These are phyloP conservation scores for Lagopus muta DNA, from an alignment of 2,113 vertebrate species.

Conservation along the genomic window DNA sequence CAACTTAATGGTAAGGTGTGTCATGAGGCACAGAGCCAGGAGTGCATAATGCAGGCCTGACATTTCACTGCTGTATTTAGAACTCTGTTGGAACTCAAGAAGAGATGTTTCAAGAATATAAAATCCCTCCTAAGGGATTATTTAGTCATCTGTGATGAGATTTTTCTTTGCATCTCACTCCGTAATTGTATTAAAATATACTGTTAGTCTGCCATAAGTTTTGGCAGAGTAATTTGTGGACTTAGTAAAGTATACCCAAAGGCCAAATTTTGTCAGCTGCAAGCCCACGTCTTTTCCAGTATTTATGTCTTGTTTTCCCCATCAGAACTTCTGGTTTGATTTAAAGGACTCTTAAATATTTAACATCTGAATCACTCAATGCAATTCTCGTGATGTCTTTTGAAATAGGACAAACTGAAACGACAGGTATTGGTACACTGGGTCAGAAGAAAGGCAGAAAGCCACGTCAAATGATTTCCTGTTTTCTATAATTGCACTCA, in stretches of 20 bases:
- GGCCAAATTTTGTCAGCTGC: constrained; percentile 49
- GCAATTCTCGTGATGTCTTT: constrained; percentile 9
- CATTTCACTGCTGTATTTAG: constrained; percentile 14
- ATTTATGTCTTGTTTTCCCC: constrained; percentile 46
- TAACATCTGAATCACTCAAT: background rate
- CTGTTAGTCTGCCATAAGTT: background rate
- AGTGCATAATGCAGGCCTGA: background rate
- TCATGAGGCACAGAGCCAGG: background rate
- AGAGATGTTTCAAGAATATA: constrained; percentile 15
- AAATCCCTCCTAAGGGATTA: constrained; percentile 43
- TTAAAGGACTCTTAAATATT: constrained; percentile 38
- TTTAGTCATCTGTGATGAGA: constrained; percentile 49
- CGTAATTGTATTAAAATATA: constrained; percentile 44
- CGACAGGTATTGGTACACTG: background rate
- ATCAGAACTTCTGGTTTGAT: constrained; percentile 18
- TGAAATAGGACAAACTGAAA: background rate
- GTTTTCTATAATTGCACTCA: background rate
- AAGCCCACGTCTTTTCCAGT: constrained; percentile 14
- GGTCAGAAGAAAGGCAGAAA: background rate
- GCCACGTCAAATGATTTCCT: background rate
- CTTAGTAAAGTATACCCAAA: constrained; percentile 52
- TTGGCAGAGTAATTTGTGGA: constrained; percentile 36
- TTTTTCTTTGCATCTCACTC: constrained; percentile 46
- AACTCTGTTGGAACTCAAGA: constrained; percentile 22
- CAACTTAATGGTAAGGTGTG: background rate